A percentile compares a stretch with the other conserved stretches of the same genome.
phyloP scores from a whole-genome alignment of 1,140 invertebrate genomes.

The Saccostrea glomerata region DNA sequence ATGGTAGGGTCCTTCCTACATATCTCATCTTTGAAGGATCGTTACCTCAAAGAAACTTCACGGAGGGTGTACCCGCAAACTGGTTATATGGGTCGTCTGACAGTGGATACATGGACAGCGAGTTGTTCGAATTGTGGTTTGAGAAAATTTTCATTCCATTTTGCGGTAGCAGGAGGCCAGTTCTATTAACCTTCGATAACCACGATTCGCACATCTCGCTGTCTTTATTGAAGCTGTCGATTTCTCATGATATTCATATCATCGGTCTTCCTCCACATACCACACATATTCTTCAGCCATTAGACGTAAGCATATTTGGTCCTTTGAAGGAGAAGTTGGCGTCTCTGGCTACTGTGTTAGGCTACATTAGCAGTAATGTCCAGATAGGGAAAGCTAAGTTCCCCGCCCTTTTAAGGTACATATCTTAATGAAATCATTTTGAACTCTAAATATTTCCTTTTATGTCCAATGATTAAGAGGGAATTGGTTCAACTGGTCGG shows the following conservation, averaged over 20 bases:
- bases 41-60: not conserved
- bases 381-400: not conserved
- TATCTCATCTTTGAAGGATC: not conserved
- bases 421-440: too few relatives aligned
- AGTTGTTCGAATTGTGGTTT: slow-evolving; percentile 2
- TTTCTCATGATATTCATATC: not conserved
- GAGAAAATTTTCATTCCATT: not conserved
- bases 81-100: slow-evolving; percentile 5
- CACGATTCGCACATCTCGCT: not conserved
- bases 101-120: not conserved
- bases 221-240: not conserved
- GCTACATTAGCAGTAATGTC: not conserved
- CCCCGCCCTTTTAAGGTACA: not conserved
- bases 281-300: too few relatives aligned
- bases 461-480: too few relatives aligned
- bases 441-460: too few relatives aligned
- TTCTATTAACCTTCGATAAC: not conserved
- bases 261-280: too few relatives aligned
- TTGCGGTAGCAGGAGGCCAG: not conserved
- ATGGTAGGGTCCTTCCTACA: not conserved
- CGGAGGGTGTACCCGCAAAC: not conserved
- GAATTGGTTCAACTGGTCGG: too few relatives aligned
- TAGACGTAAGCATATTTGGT: not conserved
- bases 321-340: not conserved
- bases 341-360: not conserved